These are phyloP conservation scores for Lasioglossum pauxillum DNA, from an alignment of 2,888 invertebrate genomes.

Conservation along the genomic window DNA sequence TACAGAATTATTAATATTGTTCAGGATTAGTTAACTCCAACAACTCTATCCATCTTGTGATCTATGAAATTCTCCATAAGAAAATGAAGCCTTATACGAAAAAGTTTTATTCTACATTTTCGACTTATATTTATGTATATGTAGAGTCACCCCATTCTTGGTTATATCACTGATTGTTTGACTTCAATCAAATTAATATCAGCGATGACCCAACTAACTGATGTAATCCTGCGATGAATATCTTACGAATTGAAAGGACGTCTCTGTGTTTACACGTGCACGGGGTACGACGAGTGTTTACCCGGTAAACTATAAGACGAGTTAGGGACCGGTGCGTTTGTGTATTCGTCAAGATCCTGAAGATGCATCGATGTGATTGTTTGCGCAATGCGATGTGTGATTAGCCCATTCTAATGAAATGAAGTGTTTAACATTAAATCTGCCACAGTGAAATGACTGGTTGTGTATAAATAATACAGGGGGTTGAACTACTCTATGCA, in stretches of 20 bases:
- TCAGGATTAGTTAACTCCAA: not conserved
- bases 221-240: not conserved
- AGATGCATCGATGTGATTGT: not conserved
- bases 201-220: not conserved
- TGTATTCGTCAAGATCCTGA: not conserved
- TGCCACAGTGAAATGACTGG: not conserved
- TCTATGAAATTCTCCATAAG: too few relatives aligned
- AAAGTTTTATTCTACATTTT: too few relatives aligned
- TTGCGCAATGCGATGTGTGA: not conserved
- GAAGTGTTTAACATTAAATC: not conserved
- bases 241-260: not conserved
- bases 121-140: too few relatives aligned
- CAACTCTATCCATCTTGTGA: not conserved
- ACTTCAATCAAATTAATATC: not conserved
- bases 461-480: not conserved
- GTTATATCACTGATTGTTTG: too few relatives aligned
- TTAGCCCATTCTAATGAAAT: not conserved
- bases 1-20: not conserved
- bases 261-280: not conserved
- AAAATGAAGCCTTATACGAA: too few relatives aligned
- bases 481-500: not conserved
- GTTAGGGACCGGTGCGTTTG: not conserved
- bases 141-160: too few relatives aligned
- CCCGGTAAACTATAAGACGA: not conserved
- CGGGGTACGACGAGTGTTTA: not conserved